These are phyloP conservation scores for Wiebesia pumilae DNA, from an alignment of 1,140 invertebrate species.

Conservation along the genomic window DNA sequence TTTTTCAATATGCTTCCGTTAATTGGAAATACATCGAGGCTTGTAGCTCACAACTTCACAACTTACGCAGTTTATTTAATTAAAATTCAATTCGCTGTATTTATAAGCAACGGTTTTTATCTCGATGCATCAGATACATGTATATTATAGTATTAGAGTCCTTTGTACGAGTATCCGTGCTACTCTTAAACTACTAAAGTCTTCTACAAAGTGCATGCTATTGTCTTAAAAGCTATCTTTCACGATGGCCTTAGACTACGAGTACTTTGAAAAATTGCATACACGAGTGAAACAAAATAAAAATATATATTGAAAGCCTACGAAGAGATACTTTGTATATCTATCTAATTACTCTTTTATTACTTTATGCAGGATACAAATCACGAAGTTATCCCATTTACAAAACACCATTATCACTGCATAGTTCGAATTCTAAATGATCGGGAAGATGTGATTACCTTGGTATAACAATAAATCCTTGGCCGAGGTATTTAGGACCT, in stretches of 20 bases:
- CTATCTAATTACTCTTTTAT: background rate
- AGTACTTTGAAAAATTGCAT: slow-evolving; percentile 20
- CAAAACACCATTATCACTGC: background rate
- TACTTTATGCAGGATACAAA: background rate
- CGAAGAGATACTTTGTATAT: background rate
- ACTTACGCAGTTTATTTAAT: background rate
- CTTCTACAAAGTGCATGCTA: slow-evolving; percentile 22
- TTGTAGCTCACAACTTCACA: background rate
- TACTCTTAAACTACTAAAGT: slow-evolving; percentile 14
- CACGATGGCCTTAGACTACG: background rate
- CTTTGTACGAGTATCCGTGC: background rate
- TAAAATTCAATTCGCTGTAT: background rate
- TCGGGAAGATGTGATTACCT: background rate
- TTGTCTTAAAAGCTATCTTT: slow-evolving; percentile 24
- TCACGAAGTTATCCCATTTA: background rate
- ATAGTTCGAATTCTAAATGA: background rate
- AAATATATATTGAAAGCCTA: background rate
- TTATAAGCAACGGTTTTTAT: background rate
- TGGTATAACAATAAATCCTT: background rate
- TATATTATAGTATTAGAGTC: background rate
- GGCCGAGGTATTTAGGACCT: background rate
- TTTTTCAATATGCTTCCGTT: background rate
- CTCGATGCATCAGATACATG: background rate
- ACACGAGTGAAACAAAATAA: background rate
- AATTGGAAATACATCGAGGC: background rate